Conservation (phyloP, 2,797 vertebrate species). For the Falco novaeseelandiae region DNA sequence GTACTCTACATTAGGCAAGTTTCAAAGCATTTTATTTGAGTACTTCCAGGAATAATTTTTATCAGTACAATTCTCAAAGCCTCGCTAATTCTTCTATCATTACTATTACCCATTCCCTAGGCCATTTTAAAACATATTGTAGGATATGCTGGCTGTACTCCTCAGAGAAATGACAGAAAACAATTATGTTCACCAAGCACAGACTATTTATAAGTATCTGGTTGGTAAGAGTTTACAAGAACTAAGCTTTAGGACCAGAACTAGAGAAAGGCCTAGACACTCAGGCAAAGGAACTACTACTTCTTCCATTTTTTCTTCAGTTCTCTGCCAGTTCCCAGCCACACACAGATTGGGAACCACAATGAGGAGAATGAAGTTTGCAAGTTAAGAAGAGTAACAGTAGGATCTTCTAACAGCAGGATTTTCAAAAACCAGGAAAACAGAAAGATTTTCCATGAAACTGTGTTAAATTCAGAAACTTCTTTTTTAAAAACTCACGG, state of each 20-base stretch:
- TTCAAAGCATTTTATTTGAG: not conserved
- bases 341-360: not conserved
- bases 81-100: not conserved
- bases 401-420: not conserved
- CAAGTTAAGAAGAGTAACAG: not conserved
- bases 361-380: not conserved
- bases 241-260: not conserved
- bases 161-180: not conserved
- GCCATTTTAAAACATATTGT: not conserved
- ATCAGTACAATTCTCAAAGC: not conserved
- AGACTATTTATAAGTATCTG: not conserved
- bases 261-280: not conserved
- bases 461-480: not conserved
- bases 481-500: not conserved
- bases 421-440: not conserved
- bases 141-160: not conserved
- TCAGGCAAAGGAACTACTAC: not conserved
- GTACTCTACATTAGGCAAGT: accelerated
- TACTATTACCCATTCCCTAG: not conserved
- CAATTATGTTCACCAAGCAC: not conserved
- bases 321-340: not conserved
- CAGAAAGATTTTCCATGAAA: not conserved
- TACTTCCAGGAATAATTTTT: not conserved
- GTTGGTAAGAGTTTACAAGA: not conserved
- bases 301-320: not conserved